Evolutionary conservation across 53 echinoderm and acorn worm genomes (phyloP), one percentile per base, ranked within the genome.

Genomic region (Patiria pectinifera): DNA sequence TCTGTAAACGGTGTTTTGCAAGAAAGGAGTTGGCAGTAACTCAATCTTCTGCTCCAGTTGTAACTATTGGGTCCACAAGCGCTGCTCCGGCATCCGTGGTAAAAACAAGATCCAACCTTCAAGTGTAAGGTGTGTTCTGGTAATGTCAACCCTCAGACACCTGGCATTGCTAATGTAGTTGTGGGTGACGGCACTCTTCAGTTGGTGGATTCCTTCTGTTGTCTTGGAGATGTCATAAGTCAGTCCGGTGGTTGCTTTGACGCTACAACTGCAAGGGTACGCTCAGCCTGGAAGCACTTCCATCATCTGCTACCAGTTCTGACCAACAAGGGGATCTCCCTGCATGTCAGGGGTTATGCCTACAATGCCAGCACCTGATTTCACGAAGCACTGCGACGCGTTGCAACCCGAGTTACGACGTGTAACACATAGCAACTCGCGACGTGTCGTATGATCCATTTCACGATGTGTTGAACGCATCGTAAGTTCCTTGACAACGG

Each of bases 11-110:
- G 15, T 48, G 16, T 7, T 1, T 78, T 78, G 78, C 45, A 8
- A 25, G 10, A 78, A 35, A 78, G 78, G 78, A 45, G 45, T 15
- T 45, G 78, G 78, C 11, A 35, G 35, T 45, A 78, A 78, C 45
- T 78, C 35, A 8, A 78, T 74, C 10, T 83, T 9, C 72, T 87
- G 87, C 60, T n/a, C 19, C n/a, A 72, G 49, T 47, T 85, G 87
- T 74, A 14, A 23, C 48, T 46, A 74, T 47, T 87, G 87, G 87
- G 75, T 87, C 48, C 87, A 72, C 44, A 25, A 78, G 45, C 35
- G 45, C 12, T 78, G 78, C 45, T 44, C 11, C 6, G 78, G 5
- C 1, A 15, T 78, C 35, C 8, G 15, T 8, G 78, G 78, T 8
- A 78, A 43, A 45, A 44, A 9, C 78, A 8, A 44, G 26, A 78